phyloP scores from a whole-genome alignment of 1,140 invertebrate species.

The Solenopsis fugax region DNA sequence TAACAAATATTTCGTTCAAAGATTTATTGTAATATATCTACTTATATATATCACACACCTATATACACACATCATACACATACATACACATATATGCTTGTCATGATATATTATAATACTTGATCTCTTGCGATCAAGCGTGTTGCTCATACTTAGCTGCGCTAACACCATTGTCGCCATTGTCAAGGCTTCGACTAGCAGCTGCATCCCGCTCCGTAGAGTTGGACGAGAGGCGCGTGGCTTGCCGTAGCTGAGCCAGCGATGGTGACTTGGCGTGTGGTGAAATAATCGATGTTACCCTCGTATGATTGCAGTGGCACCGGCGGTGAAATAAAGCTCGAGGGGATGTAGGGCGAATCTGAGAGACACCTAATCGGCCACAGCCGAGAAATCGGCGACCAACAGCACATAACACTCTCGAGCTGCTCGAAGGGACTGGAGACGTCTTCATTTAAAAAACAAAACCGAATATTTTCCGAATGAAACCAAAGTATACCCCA shows the following conservation, averaged over 20 bases:
- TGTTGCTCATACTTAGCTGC: background rate
- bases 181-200: slow-evolving; percentile 35
- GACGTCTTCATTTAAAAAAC: slow-evolving; percentile 43
- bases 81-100: background rate
- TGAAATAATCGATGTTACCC: slow-evolving; percentile 64
- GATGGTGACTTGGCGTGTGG: slow-evolving; percentile 12
- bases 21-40: slow-evolving; percentile 21
- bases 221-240: slow-evolving; percentile 23
- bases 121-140: background rate
- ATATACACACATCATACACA: background rate
- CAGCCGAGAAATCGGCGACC: slow-evolving; percentile 66
- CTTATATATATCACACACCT: background rate
- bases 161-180: slow-evolving; percentile 18
- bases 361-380: slow-evolving; percentile 66
- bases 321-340: slow-evolving; percentile 77
- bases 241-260: slow-evolving; percentile 42
- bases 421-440: slow-evolving; percentile 71
- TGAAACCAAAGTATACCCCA: slow-evolving; percentile 8
- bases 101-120: background rate
- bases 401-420: slow-evolving; percentile 68
- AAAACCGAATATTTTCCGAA: slow-evolving; percentile 16
- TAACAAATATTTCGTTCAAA: background rate
- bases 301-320: slow-evolving; percentile 79
- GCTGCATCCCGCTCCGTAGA: slow-evolving; percentile 49
- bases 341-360: slow-evolving; percentile 64